Conservation (phyloP, 2,113 vertebrate genomes). For the Pimephales promelas region DNA sequence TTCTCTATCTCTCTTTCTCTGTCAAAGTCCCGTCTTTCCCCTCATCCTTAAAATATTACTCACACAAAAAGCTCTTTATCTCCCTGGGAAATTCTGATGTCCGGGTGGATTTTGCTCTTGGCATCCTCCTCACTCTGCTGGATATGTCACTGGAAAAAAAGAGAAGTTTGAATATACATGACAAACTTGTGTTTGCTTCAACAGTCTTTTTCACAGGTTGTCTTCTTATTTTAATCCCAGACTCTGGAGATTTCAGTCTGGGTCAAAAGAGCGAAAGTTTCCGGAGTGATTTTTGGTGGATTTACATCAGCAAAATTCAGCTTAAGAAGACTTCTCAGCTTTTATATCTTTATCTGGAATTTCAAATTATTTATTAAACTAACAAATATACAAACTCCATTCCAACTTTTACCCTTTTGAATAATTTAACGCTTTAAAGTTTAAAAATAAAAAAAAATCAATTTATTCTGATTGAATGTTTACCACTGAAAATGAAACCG, state of each 20-base stretch:
- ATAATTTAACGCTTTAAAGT: neutral
- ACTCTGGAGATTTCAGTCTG: neutral
- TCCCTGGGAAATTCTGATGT: conserved; percentile 40
- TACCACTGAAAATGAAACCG: neutral
- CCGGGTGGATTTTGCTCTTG: conserved; percentile 30
- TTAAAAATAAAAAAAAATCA: neutral
- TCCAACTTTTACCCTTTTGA: neutral
- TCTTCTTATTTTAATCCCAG: neutral
- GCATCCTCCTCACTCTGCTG: conserved; percentile 22
- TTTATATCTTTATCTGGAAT: neutral
- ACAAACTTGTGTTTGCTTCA: conserved; percentile 14
- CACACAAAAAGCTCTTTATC: conserved; percentile 41
- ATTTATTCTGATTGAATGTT: neutral
- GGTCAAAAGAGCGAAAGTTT: neutral
- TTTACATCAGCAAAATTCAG: neutral
- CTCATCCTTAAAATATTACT: conserved; percentile 24
- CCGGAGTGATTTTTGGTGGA: neutral
- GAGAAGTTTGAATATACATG: conserved; percentile 17
- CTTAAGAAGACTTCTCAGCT: too few relatives aligned
- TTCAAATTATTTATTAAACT: neutral
- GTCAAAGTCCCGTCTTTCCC: conserved; percentile 5
- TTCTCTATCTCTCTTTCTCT: neutral
- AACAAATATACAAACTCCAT: neutral
- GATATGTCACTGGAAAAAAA: conserved; percentile 18
- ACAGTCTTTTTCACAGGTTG: neutral